Percentiles rank a stretch among this genome's conserved stretches.
Evolutionary conservation across 2,113 vertebrate genomes (phyloP).

Genomic region (Callionymus lyra): DNA sequence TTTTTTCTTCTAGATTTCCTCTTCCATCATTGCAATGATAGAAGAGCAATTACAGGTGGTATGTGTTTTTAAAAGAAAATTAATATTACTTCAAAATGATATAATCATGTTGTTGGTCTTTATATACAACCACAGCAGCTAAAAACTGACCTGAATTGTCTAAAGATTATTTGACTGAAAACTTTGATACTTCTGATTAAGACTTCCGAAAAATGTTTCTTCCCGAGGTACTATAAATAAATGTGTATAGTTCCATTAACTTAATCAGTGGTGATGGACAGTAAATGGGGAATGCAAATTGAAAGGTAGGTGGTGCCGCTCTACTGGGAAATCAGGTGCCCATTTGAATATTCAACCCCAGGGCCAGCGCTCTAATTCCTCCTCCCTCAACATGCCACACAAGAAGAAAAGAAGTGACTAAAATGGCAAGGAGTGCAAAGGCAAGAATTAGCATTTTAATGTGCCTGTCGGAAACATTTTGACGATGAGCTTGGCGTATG

Average conservation of each 20-base stretch:
- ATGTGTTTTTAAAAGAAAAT: no score
- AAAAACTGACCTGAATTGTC: no score
- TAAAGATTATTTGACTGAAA: conserved; percentile 26
- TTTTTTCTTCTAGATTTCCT: no score
- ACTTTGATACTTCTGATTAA: conserved; percentile 11
- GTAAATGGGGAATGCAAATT: conserved; percentile 51
- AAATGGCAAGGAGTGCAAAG: conserved; percentile 67
- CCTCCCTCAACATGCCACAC: conserved; percentile 71
- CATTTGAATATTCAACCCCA: conserved; percentile 71
- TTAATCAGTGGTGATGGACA: conserved; percentile 32
- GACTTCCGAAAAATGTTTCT: conserved; percentile 15
- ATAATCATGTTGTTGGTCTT: no score
- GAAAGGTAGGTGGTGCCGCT: conserved; percentile 35
- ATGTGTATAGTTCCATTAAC: no score
- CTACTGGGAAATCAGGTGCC: conserved; percentile 57
- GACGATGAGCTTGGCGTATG: conserved; percentile 35
- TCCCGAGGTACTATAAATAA: no score
- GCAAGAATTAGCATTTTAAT: conserved; percentile 89
- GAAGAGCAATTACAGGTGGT: no score
- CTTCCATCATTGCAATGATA: no score
- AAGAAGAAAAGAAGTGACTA: conserved; percentile 81
- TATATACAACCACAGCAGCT: no score
- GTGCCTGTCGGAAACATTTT: conserved; percentile 71
- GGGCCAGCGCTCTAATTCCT: conserved; percentile 81
- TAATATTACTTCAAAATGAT: no score